Conservation (phyloP, 2,113 vertebrate genomes). For the Hippocampus guttulatus region DNA sequence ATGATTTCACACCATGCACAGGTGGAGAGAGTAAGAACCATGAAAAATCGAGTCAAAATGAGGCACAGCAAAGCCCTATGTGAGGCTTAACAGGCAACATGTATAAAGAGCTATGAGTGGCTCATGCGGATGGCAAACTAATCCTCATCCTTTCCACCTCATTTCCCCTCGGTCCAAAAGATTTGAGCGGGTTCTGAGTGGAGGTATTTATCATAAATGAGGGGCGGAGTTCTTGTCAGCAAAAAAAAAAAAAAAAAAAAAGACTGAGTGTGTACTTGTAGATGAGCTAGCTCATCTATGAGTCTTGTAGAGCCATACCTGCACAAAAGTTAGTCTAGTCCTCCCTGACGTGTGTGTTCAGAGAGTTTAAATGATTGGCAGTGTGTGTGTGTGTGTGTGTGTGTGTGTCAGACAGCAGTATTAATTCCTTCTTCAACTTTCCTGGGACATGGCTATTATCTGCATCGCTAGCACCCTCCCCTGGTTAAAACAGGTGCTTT, state of each 20-base stretch:
- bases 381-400: neutral
- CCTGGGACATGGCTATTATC: slow-evolving; percentile 67
- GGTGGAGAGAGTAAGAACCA: neutral
- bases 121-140: slow-evolving; percentile 27
- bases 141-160: slow-evolving; percentile 42
- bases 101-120: neutral
- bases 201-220: slow-evolving; percentile 22
- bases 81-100: slow-evolving; percentile 21
- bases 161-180: slow-evolving; percentile 29
- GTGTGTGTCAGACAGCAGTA: slow-evolving; percentile 49
- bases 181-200: slow-evolving; percentile 12
- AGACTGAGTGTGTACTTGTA: slow-evolving; percentile 14
- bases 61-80: slow-evolving; percentile 4
- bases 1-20: neutral
- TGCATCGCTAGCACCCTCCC: slow-evolving; percentile 67
- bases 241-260: slow-evolving; percentile 1
- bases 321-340: neutral
- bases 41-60: slow-evolving; percentile 14
- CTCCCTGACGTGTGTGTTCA: slow-evolving; percentile 1
- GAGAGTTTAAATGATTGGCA: neutral
- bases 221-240: slow-evolving; percentile 15
- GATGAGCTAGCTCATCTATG: slow-evolving; percentile 16
- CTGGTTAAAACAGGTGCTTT: slow-evolving; percentile 61
- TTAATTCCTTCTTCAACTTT: slow-evolving; percentile 62
- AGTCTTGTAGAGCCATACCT: neutral